Conservation (phyloP, 1,140 invertebrate genomes). For the Drosophila auraria region DNA sequence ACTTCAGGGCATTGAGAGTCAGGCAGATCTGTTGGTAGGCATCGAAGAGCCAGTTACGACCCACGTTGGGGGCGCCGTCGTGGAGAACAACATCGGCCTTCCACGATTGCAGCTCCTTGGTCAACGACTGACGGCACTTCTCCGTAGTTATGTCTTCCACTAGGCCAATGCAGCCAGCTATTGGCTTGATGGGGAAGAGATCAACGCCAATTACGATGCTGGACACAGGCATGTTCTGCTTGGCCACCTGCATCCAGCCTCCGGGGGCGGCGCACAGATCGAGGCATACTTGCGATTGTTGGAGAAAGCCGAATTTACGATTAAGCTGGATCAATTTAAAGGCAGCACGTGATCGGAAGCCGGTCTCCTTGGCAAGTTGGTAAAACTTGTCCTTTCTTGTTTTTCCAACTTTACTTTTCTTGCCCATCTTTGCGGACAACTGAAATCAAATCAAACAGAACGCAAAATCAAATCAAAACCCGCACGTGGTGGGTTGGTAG, state of each 20-base stretch:
- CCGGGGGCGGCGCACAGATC: constrained; percentile 99
- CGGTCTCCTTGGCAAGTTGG: constrained; percentile 99
- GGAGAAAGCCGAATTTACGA: constrained; percentile 98
- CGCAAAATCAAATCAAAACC: constrained; percentile 10
- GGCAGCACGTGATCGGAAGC: constrained; percentile 97
- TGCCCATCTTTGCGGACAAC: constrained; percentile 91
- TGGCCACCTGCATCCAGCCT: constrained; percentile 99
- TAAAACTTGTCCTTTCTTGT: constrained; percentile 99
- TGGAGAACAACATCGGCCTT: constrained; percentile 98
- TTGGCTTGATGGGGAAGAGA: constrained; percentile 97
- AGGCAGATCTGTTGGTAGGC: constrained; percentile 97
- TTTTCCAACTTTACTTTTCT: constrained; percentile 98
- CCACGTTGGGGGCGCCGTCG: constrained; percentile 99
- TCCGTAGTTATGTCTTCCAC: constrained; percentile 99
- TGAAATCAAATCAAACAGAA: constrained; percentile 59
- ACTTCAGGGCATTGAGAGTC: constrained; percentile 95
- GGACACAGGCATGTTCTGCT: constrained; percentile 98
- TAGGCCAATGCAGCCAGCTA: constrained; percentile 95
- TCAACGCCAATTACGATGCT: constrained; percentile 98
- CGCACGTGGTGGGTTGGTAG: constrained; percentile 3
- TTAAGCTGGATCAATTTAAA: constrained; percentile 99
- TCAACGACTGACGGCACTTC: constrained; percentile 92
- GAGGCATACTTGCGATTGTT: constrained; percentile 97
- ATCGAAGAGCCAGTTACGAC: constrained; percentile 98
- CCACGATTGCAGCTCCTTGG: constrained; percentile 96